Evolutionary conservation across 2,888 invertebrate genomes (phyloP).

Genomic region (Cantharis nigra): DNA sequence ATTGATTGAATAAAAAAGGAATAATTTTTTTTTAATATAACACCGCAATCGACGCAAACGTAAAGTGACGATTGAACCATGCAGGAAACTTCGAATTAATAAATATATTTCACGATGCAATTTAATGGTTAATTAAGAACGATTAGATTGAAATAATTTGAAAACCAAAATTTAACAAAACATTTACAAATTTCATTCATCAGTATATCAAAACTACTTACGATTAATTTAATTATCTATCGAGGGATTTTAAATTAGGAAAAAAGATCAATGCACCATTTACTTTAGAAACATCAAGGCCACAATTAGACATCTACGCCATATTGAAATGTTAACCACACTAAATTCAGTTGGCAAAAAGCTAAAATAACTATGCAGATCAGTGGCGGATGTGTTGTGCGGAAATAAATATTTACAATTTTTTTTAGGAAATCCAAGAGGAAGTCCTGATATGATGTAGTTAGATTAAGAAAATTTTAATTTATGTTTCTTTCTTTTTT

Average conservation of each 20-base stretch:
- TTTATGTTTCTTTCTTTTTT: too few species aligned
- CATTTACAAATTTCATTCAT: background rate
- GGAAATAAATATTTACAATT: too few species aligned
- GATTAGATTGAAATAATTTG: background rate
- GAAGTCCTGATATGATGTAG: too few species aligned
- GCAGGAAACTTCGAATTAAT: background rate
- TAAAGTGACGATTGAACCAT: background rate
- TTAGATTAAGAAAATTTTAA: too few species aligned
- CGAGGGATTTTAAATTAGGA: background rate
- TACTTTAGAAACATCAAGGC: slow-evolving; percentile 13
- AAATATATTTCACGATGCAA: background rate
- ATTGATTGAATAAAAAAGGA: background rate
- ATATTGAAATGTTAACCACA: slow-evolving; percentile 5
- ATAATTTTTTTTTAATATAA: background rate
- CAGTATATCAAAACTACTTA: background rate
- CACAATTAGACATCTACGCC: slow-evolving; percentile 13
- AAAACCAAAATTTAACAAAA: background rate
- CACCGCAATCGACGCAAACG: background rate
- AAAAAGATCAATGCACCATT: slow-evolving; percentile 18
- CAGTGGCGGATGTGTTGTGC: background rate
- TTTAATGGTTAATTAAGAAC: background rate
- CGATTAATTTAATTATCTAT: slow-evolving; percentile 1
- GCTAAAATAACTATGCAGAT: background rate
- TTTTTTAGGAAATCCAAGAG: too few species aligned
- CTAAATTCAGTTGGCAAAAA: background rate